Evolutionary conservation across 2,113 vertebrate species (phyloP), one percentile per base, ranked within the genome.

Genomic region (Balaeniceps rex): DNA sequence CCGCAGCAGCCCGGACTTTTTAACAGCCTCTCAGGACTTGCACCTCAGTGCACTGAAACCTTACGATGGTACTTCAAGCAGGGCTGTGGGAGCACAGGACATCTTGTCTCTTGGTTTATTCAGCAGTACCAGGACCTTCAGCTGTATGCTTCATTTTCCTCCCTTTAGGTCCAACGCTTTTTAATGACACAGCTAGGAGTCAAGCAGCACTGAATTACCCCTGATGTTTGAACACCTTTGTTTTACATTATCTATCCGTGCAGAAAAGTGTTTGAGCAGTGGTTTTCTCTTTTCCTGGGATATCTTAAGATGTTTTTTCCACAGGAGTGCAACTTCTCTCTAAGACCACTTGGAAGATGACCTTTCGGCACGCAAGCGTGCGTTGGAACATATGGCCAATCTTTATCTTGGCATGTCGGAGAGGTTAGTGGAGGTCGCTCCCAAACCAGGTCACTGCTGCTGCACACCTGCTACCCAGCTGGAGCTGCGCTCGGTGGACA

Each of bases 401-500:
- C 94, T 94, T 93, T 89, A 40, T 90, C 91, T 93, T 93, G 96
- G 94, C 91, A 12, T 12, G 54, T 44, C 2, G 9, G 29, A 61
- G 74, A 76, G 93, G 91, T 95, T 33, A 93, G 86, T 9, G 7
- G 93, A 82, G 94, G 86, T 42, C 65, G 9, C 57, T 94, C 54
- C 74, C 93, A 91, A 91, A 94, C 22, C 95, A 85, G 91, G 87
- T 46, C 94, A 54, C 61, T 31, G 66, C 88, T 91, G 80, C 44
- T 31, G 58, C 77, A 87, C 97, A 94, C 87, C 93, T 91, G 95
- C 74, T 72, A 2, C 78, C 91, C 97, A 96, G 95, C 91, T 97
- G 97, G 80, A 81, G 88, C 83, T 36, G 69, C 80, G 28, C 65
- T 4, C 1, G 0, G 55, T 6, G 72, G 12, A 49, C 76, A n/a